phyloP scores from a whole-genome alignment of 2,888 invertebrate species.

The Phyllotreta striolata region DNA sequence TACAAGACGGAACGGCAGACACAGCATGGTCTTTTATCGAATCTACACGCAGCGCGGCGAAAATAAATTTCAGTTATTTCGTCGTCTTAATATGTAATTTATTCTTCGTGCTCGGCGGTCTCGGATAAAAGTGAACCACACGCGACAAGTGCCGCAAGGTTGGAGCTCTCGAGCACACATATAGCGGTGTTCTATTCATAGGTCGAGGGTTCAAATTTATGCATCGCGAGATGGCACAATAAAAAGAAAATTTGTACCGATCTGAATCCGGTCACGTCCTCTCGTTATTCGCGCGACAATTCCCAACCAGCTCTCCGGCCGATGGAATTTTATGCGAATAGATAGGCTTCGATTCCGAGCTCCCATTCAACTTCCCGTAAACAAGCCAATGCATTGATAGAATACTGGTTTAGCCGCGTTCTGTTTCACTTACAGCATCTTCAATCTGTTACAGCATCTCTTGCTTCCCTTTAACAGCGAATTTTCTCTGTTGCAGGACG shows the following conservation, averaged over 20 bases:
- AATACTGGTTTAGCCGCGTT: too few species aligned
- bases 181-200: conserved; percentile 9
- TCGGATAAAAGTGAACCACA: background rate
- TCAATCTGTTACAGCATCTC: too few species aligned
- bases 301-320: background rate
- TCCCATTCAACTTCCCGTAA: too few species aligned
- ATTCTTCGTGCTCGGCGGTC: background rate
- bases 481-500: conserved; percentile 42
- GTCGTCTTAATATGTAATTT: too few species aligned
- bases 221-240: background rate
- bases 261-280: background rate
- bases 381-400: too few species aligned
- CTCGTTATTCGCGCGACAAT: background rate
- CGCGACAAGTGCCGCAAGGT: conserved; percentile 8
- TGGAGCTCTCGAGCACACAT: background rate
- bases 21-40: too few species aligned
- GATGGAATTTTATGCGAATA: background rate
- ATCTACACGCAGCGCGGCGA: background rate
- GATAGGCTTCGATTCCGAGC: too few species aligned
- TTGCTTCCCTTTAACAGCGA: too few species aligned
- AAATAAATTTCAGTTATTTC: background rate
- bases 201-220: conserved; percentile 10
- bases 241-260: background rate
- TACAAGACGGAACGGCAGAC: too few species aligned
- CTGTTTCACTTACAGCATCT: too few species aligned